Evolutionary conservation across 1,140 invertebrate species (phyloP).

Genomic region (Magallana angulata): DNA sequence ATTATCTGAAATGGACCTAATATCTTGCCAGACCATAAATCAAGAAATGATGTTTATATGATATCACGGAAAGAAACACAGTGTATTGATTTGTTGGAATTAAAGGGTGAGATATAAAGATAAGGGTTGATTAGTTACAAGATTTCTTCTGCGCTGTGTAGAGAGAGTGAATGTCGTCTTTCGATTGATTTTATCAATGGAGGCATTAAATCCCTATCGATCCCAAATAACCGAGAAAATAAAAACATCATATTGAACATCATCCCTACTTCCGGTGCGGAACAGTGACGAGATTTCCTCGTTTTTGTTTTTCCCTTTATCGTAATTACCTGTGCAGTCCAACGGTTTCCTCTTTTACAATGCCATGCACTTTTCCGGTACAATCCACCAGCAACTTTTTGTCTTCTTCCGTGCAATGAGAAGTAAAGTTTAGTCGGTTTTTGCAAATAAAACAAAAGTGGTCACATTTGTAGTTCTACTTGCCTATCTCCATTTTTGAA

Average conservation of each 20-base stretch:
- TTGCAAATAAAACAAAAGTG: too few species aligned
- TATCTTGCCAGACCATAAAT: too few species aligned
- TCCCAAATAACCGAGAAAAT: neutral
- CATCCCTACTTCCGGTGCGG: neutral
- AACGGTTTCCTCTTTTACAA: neutral
- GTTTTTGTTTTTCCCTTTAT: neutral
- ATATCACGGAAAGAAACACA: neutral
- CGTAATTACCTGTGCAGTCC: neutral
- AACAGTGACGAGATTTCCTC: neutral
- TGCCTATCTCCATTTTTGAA: too few species aligned
- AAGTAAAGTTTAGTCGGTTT: too few species aligned
- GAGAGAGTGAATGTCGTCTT: neutral
- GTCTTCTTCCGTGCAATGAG: too few species aligned
- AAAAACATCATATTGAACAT: too few species aligned
- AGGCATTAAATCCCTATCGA: neutral
- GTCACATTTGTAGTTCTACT: too few species aligned
- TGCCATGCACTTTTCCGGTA: neutral
- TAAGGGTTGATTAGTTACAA: neutral
- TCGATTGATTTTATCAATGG: constrained; percentile 18
- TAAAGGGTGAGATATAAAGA: neutral
- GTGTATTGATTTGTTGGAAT: neutral
- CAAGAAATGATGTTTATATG: neutral
- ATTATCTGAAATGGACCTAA: too few species aligned
- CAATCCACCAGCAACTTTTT: neutral
- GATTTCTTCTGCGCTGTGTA: neutral